Conservation (phyloP, 2,113 vertebrate species). For the Bucco capensis region DNA sequence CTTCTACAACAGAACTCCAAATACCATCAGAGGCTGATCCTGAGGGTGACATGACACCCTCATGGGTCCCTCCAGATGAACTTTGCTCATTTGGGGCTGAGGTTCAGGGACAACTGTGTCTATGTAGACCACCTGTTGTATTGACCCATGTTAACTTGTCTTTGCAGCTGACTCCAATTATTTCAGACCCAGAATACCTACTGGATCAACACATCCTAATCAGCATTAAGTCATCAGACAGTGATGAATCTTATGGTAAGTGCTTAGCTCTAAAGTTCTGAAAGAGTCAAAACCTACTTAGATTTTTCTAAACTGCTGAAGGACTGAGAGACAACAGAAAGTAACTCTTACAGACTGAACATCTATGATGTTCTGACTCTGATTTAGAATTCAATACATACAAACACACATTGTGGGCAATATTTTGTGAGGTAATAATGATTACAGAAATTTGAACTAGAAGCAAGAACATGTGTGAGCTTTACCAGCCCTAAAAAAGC, state of each 20-base stretch:
- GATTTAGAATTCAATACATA: not conserved
- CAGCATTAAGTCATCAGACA: constrained; percentile 92
- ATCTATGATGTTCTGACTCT: not conserved
- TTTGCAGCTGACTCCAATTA: constrained; percentile 90
- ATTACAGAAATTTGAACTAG: not conserved
- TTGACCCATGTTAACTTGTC: constrained; percentile 17
- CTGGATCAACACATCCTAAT: constrained; percentile 96
- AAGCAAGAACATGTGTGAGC: not conserved
- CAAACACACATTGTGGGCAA: not conserved
- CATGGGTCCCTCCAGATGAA: not conserved
- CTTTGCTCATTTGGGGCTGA: not conserved
- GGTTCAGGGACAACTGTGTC: not conserved
- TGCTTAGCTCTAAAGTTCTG: not conserved
- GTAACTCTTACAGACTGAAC: not conserved
- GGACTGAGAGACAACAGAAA: constrained; percentile 1
- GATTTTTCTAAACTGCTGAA: not conserved
- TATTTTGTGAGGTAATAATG: not conserved
- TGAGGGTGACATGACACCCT: not conserved
- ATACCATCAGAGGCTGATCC: not conserved
- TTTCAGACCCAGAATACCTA: constrained; percentile 94
- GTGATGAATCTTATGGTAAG: constrained; percentile 94
- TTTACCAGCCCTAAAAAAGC: not conserved
- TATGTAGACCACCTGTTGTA: not conserved
- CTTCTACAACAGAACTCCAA: not conserved
- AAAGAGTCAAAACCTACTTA: constrained; percentile 35